Percentiles rank a stretch among this genome's conserved stretches.
Conservation (phyloP, 2,888 invertebrate species). For the Drosophila austrosaltans region DNA sequence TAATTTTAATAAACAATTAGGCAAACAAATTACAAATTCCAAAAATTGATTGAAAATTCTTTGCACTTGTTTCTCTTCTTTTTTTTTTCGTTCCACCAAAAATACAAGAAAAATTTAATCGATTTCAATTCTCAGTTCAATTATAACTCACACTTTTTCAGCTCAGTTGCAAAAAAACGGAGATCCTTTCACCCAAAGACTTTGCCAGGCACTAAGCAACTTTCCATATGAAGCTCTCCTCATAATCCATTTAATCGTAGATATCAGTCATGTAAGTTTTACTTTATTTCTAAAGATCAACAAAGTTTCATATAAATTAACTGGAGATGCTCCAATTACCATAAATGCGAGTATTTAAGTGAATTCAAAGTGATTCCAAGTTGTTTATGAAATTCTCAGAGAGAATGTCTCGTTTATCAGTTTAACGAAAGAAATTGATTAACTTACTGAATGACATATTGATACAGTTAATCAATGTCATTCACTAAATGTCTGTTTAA, state of each 20-base stretch:
- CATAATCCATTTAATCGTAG: background rate
- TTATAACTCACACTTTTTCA: background rate
- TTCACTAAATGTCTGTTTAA: too few relatives aligned
- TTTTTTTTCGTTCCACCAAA: too few relatives aligned
- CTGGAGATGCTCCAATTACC: too few relatives aligned
- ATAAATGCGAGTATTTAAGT: too few relatives aligned
- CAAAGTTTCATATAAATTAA: too few relatives aligned
- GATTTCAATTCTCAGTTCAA: background rate
- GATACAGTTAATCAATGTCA: too few relatives aligned
- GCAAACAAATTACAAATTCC: background rate
- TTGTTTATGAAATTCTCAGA: too few relatives aligned
- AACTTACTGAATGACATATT: too few relatives aligned
- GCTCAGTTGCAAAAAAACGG: background rate
- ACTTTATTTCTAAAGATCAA: too few relatives aligned
- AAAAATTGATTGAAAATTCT: background rate
- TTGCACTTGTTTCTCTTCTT: background rate
- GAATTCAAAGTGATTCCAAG: too few relatives aligned
- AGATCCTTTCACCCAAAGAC: constrained; percentile 4
- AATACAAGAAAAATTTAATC: background rate
- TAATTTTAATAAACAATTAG: constrained; percentile 69
- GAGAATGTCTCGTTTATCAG: too few relatives aligned
- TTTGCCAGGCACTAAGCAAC: background rate
- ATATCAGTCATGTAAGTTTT: background rate
- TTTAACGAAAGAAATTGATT: too few relatives aligned
- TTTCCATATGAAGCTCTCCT: background rate